phyloP scores from a whole-genome alignment of 2,888 invertebrate species.

The Agrochola litura region DNA sequence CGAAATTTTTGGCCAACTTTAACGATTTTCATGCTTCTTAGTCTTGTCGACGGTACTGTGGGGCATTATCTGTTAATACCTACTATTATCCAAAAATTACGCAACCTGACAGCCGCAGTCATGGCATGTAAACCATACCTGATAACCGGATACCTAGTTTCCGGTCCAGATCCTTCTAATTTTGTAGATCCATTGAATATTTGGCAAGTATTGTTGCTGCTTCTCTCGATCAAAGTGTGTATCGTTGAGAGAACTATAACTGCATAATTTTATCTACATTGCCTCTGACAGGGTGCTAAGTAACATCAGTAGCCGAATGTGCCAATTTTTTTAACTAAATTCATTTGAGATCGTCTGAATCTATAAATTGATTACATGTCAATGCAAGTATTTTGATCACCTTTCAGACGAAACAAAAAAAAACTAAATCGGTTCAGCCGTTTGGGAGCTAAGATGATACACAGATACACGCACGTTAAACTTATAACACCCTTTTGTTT shows the following conservation, averaged over 20 bases:
- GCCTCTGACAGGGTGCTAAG: not conserved
- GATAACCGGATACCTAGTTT: constrained; percentile 6
- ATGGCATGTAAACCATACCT: not conserved
- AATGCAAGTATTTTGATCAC: not conserved
- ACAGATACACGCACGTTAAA: too few species aligned
- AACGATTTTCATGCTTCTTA: not conserved
- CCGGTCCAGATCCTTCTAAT: not conserved
- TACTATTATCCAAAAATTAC: not conserved
- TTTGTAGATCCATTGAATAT: not conserved
- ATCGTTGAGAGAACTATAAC: not conserved
- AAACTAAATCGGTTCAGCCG: too few species aligned
- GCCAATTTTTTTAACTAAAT: not conserved
- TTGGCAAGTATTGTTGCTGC: not conserved
- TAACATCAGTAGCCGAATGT: not conserved
- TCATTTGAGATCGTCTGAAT: not conserved
- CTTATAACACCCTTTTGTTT: too few species aligned
- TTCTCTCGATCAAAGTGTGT: not conserved
- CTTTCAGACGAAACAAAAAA: too few species aligned
- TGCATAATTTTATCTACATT: not conserved
- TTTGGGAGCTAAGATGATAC: too few species aligned
- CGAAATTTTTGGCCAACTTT: not conserved
- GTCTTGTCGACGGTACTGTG: not conserved
- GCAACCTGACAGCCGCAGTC: not conserved
- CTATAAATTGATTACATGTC: not conserved
- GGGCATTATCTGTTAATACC: not conserved